Evolutionary conservation across 2,113 vertebrate species (phyloP).

Genomic region (Lasiurus cinereus): DNA sequence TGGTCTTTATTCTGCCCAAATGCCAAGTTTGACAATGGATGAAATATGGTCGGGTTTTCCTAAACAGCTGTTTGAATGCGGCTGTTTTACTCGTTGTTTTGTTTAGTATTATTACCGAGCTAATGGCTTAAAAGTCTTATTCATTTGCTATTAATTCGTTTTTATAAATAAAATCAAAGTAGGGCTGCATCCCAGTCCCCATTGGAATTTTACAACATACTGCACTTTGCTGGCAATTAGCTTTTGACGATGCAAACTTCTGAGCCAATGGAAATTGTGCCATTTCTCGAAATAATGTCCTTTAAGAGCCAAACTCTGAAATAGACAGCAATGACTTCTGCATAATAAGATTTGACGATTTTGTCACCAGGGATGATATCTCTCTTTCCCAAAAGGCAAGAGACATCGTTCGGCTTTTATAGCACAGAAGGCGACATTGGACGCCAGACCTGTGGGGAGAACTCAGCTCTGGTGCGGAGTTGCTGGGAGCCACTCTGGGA

Average conservation of each 20-base stretch:
- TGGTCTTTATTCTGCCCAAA: constrained; percentile 80
- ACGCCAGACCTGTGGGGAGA: neutral
- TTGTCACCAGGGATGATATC: constrained; percentile 72
- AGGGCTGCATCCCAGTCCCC: constrained; percentile 32
- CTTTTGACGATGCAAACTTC: constrained; percentile 73
- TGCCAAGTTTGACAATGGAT: constrained; percentile 78
- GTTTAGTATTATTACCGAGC: constrained; percentile 81
- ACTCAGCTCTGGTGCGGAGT: neutral
- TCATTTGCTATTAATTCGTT: constrained; percentile 83
- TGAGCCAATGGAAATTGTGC: constrained; percentile 62
- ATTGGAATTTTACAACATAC: constrained; percentile 67
- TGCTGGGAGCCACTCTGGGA: neutral
- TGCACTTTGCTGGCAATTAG: constrained; percentile 71
- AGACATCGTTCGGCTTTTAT: constrained; percentile 72
- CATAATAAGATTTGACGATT: constrained; percentile 81
- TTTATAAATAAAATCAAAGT: constrained; percentile 81
- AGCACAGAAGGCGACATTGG: neutral
- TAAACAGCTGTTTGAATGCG: constrained; percentile 81
- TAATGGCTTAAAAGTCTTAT: constrained; percentile 80
- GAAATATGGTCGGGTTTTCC: constrained; percentile 76
- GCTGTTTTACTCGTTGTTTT: constrained; percentile 74
- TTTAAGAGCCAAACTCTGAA: constrained; percentile 77
- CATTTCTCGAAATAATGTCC: constrained; percentile 74
- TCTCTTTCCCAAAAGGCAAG: constrained; percentile 65
- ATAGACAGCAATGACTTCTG: constrained; percentile 64